Percentiles rank a stretch among this genome's conserved stretches.
phyloP scores from a whole-genome alignment of 2,797 vertebrate species.

The Buphagus erythrorhynchus region DNA sequence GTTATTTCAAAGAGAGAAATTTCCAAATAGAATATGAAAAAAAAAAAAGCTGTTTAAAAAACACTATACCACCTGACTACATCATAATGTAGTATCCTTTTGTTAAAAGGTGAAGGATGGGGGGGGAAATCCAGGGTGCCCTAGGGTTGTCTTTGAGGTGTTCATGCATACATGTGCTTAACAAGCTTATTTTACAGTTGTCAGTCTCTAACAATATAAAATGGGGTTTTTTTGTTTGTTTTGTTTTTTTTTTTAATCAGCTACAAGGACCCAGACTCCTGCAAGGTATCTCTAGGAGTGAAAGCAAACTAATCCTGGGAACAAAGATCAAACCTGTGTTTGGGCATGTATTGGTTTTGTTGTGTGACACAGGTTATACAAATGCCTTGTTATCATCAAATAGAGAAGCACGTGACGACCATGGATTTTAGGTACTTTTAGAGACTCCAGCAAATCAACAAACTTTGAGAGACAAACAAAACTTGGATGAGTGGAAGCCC shows the following conservation, averaged over 20 bases:
- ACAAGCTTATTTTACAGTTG: background rate
- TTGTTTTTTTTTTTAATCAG: background rate
- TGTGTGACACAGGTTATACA: background rate
- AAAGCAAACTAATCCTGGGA: background rate
- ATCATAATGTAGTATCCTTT: background rate
- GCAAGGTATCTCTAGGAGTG: background rate
- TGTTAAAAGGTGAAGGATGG: accelerated
- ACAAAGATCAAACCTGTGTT: background rate
- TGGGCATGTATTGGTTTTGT: background rate
- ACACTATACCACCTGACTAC: background rate
- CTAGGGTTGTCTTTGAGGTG: background rate
- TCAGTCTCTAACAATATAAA: background rate
- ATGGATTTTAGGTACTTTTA: background rate
- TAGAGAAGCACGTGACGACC: background rate
- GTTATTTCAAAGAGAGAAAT: background rate
- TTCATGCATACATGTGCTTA: background rate
- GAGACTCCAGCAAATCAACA: background rate
- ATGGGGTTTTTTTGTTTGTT: background rate
- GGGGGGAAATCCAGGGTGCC: background rate
- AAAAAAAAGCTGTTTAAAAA: background rate
- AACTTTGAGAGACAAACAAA: background rate
- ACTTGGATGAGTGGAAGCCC: background rate
- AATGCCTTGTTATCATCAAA: background rate
- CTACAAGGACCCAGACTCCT: background rate
- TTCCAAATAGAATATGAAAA: background rate